phyloP scores from a whole-genome alignment of 2,888 invertebrate species.

The Phengaris arion region DNA sequence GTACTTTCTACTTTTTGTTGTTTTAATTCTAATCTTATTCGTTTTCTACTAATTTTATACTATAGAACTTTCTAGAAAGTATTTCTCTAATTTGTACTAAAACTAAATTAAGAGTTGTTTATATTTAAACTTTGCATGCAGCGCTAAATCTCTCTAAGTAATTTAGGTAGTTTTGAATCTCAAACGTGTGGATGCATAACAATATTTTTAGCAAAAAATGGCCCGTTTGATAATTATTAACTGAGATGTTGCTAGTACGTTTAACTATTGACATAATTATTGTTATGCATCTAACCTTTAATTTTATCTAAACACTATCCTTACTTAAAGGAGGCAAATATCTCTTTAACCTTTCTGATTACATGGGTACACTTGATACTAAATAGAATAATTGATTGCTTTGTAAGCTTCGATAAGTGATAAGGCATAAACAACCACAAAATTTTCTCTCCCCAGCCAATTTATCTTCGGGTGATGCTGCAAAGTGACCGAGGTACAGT shows the following conservation, averaged over 20 bases:
- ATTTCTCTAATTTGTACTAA: neutral
- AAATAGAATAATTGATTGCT: neutral
- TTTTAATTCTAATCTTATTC: too few species aligned
- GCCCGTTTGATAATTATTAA: neutral
- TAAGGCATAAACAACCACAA: slow-evolving; percentile 32
- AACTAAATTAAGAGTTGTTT: neutral
- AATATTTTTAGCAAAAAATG: neutral
- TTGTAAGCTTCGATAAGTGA: slow-evolving; percentile 26
- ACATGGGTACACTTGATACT: neutral
- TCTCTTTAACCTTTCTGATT: neutral
- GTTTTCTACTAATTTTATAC: too few species aligned
- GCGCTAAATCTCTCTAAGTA: neutral
- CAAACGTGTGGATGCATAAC: neutral
- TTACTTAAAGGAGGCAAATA: neutral
- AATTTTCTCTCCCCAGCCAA: slow-evolving; percentile 81
- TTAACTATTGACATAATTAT: neutral
- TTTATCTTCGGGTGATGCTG: slow-evolving; percentile 86
- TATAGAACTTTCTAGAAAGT: neutral
- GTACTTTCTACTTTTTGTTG: too few species aligned
- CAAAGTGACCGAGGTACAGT: slow-evolving; percentile 88
- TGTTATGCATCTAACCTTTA: neutral
- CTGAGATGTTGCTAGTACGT: neutral
- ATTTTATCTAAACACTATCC: neutral
- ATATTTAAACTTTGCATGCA: neutral
- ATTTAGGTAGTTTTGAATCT: neutral